phyloP scores from a whole-genome alignment of 35 echinoderm and acorn worm genomes.

The Lytechinus variegatus region DNA sequence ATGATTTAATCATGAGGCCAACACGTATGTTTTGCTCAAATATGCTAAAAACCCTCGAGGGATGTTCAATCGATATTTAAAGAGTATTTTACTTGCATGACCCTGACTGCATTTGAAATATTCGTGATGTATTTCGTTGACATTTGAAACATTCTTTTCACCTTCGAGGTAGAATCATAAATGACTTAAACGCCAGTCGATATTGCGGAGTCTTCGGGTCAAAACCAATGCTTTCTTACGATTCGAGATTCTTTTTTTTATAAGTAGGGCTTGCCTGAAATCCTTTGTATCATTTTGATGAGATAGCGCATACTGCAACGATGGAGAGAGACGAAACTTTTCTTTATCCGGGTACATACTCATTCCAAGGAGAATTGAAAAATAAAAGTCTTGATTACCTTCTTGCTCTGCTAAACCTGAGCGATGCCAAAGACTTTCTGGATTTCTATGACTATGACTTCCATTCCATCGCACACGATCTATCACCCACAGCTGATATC shows the following conservation, averaged over 20 bases:
- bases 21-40: too few relatives aligned
- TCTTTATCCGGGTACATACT: neutral
- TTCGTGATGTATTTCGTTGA: too few relatives aligned
- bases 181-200: neutral
- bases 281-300: neutral
- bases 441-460: conserved; percentile 71
- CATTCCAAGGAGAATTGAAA: conserved; percentile 44
- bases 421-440: conserved; percentile 64
- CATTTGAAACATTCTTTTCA: neutral
- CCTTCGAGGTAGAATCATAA: neutral
- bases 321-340: neutral
- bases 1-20: too few relatives aligned
- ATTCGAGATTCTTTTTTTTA: neutral
- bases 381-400: conserved; percentile 79
- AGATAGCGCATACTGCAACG: neutral
- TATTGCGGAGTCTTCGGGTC: neutral
- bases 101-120: too few relatives aligned
- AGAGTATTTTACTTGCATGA: too few relatives aligned
- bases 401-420: conserved; percentile 73
- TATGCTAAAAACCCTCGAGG: too few relatives aligned
- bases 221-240: neutral
- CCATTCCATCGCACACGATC: conserved; percentile 57
- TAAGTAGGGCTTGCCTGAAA: neutral
- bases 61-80: too few relatives aligned
- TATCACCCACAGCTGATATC: conserved; percentile 61